Percentiles rank a stretch among this genome's conserved stretches.
Conservation (phyloP, 2,797 vertebrate genomes). For the Lutjanus campechanus region DNA sequence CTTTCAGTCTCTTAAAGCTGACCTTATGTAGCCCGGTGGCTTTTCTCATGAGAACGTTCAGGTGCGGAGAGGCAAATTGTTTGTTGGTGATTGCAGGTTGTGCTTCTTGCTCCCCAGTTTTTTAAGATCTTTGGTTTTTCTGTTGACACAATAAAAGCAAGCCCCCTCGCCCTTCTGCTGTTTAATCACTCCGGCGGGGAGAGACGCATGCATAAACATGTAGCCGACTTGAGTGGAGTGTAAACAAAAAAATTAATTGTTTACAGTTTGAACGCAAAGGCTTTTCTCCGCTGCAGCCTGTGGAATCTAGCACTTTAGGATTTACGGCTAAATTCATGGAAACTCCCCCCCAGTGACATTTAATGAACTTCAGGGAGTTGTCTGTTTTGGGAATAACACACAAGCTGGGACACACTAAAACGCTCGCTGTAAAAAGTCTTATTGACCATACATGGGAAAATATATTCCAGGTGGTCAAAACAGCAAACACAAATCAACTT, state of each 20-base stretch:
- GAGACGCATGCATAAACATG: slow-evolving; percentile 60
- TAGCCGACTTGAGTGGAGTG: slow-evolving; percentile 42
- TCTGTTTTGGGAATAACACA: slow-evolving; percentile 73
- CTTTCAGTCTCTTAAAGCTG: background rate
- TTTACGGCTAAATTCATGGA: slow-evolving; percentile 67
- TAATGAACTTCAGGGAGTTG: slow-evolving; percentile 74
- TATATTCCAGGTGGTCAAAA: slow-evolving; percentile 47
- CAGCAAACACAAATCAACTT: slow-evolving; percentile 32
- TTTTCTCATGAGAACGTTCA: slow-evolving; percentile 40
- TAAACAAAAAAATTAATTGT: slow-evolving; percentile 76
- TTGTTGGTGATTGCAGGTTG: slow-evolving; percentile 31
- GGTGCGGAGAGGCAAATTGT: slow-evolving; percentile 13
- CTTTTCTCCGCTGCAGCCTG: slow-evolving; percentile 43
- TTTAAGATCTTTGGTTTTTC: slow-evolving; percentile 47
- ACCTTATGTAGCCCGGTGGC: background rate
- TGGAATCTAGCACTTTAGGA: slow-evolving; percentile 73
- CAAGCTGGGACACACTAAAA: slow-evolving; percentile 42
- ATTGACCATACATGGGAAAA: slow-evolving; percentile 76
- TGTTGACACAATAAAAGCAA: slow-evolving; percentile 72
- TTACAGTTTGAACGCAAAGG: slow-evolving; percentile 65
- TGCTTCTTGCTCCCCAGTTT: slow-evolving; percentile 1
- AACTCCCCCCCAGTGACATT: slow-evolving; percentile 73
- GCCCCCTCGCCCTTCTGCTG: slow-evolving; percentile 17
- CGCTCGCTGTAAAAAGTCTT: slow-evolving; percentile 22
- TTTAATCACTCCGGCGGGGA: slow-evolving; percentile 44